Evolutionary conservation across 2,113 vertebrate genomes (phyloP).

Genomic region (Melozone crissalis): DNA sequence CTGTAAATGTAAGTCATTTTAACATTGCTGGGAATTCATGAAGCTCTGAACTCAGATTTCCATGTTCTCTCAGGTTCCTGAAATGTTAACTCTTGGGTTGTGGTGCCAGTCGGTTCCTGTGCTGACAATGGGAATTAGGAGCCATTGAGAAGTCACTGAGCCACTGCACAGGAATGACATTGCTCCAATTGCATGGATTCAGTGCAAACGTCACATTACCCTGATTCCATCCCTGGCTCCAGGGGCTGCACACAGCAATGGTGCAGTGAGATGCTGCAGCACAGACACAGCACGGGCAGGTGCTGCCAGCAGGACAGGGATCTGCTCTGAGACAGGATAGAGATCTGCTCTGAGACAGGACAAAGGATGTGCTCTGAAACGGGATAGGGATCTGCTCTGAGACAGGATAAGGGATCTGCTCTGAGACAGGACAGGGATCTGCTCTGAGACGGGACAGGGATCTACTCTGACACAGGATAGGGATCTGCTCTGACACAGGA

Average conservation of each 20-base stretch:
- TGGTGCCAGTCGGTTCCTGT: neutral
- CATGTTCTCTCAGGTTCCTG: neutral
- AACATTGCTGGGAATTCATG: neutral
- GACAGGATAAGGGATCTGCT: neutral
- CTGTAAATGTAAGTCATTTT: neutral
- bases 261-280: neutral
- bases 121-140: neutral
- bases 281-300: neutral
- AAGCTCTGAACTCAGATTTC: neutral
- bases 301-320: neutral
- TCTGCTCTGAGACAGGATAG: neutral
- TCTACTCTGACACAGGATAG: neutral
- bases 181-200: neutral
- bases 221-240: neutral
- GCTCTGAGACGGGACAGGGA: too few species aligned
- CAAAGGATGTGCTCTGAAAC: neutral
- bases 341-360: neutral
- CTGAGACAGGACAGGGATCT: too few species aligned
- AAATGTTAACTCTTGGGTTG: neutral
- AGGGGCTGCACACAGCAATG: neutral
- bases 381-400: neutral
- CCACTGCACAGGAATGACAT: neutral
- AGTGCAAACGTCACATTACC: neutral
- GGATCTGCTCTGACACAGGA: neutral
- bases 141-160: neutral